phyloP scores from a whole-genome alignment of 2,797 vertebrate genomes.

The Dendrocincla tyrannina region DNA sequence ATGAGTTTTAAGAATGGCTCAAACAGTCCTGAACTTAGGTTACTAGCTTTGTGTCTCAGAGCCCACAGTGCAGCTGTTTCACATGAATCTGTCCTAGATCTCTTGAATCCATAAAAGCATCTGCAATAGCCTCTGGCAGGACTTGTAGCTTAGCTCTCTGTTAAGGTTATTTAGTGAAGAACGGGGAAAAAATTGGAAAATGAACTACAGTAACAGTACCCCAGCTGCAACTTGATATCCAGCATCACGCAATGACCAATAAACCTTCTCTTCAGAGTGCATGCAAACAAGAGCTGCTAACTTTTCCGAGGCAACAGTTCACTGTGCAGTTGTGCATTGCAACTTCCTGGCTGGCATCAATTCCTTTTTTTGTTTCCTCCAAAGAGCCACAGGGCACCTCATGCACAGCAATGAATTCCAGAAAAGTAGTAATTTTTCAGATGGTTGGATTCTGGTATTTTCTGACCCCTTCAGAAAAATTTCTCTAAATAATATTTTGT shows the following conservation, averaged over 20 bases:
- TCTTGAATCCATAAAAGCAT: not conserved
- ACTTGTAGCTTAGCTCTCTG: not conserved
- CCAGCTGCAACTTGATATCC: not conserved
- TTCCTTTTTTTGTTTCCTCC: not conserved
- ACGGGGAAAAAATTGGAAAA: not conserved
- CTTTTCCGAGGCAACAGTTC: not conserved
- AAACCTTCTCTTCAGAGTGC: not conserved
- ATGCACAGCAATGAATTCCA: not conserved
- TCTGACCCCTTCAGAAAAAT: not conserved
- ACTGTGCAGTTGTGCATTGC: not conserved
- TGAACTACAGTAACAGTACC: not conserved
- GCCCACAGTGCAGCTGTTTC: not conserved
- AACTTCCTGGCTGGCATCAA: not conserved
- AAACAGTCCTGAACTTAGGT: not conserved
- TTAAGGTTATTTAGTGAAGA: not conserved
- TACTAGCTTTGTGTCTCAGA: not conserved
- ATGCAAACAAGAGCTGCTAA: accelerated
- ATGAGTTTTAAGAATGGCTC: not conserved
- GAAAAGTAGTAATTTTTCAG: not conserved
- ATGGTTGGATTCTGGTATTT: not conserved
- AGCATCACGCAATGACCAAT: not conserved
- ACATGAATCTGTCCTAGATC: not conserved
- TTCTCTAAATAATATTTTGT: not conserved
- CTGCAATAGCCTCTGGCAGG: not conserved
- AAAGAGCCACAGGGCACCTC: not conserved